Conservation (phyloP, 2,797 vertebrate species). For the Onychomys torridus region DNA sequence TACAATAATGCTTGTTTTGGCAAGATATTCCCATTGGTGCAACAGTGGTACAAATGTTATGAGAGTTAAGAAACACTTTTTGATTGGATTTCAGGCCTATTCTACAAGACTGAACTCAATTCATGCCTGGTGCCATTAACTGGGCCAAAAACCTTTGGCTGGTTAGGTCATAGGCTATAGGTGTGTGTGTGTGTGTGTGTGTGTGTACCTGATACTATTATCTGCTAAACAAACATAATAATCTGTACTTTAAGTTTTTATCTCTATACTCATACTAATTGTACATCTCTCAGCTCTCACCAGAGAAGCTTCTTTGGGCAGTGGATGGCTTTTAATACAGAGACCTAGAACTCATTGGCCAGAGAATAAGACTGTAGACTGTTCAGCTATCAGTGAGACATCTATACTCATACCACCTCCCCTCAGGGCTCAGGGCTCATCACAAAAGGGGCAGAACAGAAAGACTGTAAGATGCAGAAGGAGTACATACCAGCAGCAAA, state of each 20-base stretch:
- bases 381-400: no score
- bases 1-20: no score
- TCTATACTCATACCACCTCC: not conserved
- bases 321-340: not conserved
- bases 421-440: not conserved
- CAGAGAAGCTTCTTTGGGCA: not conserved
- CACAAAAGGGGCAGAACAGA: not conserved
- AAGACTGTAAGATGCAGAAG: no score
- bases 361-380: not conserved
- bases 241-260: not conserved
- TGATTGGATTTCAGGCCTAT: not conserved
- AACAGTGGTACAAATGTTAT: no score
- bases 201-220: not conserved
- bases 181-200: no score
- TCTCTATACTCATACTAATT: not conserved
- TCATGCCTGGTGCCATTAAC: not conserved
- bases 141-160: not conserved
- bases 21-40: no score
- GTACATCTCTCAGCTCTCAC: not conserved
- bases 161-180: not conserved
- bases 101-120: not conserved
- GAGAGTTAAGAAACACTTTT: no score
- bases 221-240: not conserved
- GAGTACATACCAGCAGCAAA: no score
- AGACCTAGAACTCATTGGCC: not conserved